A percentile compares a stretch with the other conserved stretches of the same genome.
Evolutionary conservation across 1,140 invertebrate species (phyloP).

Genomic region (Drosophila eugracilis): DNA sequence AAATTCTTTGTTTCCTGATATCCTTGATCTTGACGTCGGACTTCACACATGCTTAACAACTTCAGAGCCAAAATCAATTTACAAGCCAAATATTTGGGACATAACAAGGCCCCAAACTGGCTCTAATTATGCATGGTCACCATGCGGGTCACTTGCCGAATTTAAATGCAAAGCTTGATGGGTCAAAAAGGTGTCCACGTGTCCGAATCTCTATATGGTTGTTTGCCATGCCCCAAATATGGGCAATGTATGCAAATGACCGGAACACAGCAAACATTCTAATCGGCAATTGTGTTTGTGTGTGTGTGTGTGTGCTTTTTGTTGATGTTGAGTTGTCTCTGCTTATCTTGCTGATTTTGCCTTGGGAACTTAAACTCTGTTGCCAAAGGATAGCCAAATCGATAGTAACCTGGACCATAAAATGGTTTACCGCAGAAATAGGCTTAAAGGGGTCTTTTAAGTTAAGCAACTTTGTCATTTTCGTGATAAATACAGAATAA

Average conservation of each 20-base stretch:
- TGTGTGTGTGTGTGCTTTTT: constrained; percentile 35
- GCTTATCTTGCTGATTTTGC: constrained; percentile 9
- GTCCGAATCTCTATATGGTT: constrained; percentile 20
- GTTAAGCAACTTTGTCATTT: not conserved
- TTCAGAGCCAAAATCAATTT: constrained; percentile 37
- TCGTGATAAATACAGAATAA: not conserved
- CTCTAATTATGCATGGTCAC: constrained; percentile 58
- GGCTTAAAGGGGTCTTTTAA: not conserved
- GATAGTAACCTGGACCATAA: constrained; percentile 13
- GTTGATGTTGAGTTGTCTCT: constrained; percentile 21
- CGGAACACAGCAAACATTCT: constrained; percentile 47
- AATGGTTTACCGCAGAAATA: not conserved
- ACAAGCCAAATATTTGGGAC: constrained; percentile 43
- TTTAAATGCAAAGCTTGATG: constrained; percentile 56
- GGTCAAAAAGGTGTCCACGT: constrained; percentile 50
- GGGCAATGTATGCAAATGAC: constrained; percentile 38
- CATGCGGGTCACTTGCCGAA: constrained; percentile 52
- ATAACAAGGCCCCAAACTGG: constrained; percentile 39
- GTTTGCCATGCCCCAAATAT: constrained; percentile 8
- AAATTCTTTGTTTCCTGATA: not conserved
- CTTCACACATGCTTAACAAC: not conserved
- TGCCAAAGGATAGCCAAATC: constrained; percentile 6
- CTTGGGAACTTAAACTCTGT: constrained; percentile 17
- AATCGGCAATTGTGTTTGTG: constrained; percentile 45
- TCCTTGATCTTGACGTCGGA: constrained; percentile 14